Conservation (phyloP, 2,888 invertebrate species). For the Arctia plantaginis region DNA sequence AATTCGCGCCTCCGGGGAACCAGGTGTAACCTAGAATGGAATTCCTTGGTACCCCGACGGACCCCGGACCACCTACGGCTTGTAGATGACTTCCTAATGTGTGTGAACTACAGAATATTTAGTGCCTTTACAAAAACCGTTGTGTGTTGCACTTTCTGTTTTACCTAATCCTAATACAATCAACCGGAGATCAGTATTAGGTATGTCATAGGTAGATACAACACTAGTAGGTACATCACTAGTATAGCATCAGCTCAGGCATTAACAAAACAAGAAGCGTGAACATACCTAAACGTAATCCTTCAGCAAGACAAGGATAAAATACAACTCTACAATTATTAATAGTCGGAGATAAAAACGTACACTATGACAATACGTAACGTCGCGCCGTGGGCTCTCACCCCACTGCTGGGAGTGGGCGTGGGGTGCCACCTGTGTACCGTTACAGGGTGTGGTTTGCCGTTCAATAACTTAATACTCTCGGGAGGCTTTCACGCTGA, state of each 20-base stretch:
- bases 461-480: conserved; percentile 87
- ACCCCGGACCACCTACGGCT: too few relatives aligned
- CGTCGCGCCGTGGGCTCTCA: conserved; percentile 62
- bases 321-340: conserved; percentile 31
- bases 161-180: too few relatives aligned
- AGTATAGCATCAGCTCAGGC: background rate
- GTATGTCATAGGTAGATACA: too few relatives aligned
- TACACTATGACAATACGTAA: conserved; percentile 73
- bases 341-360: conserved; percentile 57
- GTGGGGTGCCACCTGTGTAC: conserved; percentile 71
- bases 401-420: conserved; percentile 53
- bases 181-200: background rate
- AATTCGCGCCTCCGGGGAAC: too few relatives aligned
- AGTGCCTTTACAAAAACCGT: too few relatives aligned
- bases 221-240: background rate
- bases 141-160: too few relatives aligned
- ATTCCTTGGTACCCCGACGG: too few relatives aligned
- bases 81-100: too few relatives aligned
- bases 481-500: conserved; percentile 86
- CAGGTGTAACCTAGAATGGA: too few relatives aligned
- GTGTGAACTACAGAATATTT: too few relatives aligned
- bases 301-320: conserved; percentile 2
- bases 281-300: background rate
- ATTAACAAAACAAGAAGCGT: background rate
- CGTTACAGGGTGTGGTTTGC: conserved; percentile 87